Conservation (phyloP, 2,888 invertebrate species). For the Drosophila stalkeri region DNA sequence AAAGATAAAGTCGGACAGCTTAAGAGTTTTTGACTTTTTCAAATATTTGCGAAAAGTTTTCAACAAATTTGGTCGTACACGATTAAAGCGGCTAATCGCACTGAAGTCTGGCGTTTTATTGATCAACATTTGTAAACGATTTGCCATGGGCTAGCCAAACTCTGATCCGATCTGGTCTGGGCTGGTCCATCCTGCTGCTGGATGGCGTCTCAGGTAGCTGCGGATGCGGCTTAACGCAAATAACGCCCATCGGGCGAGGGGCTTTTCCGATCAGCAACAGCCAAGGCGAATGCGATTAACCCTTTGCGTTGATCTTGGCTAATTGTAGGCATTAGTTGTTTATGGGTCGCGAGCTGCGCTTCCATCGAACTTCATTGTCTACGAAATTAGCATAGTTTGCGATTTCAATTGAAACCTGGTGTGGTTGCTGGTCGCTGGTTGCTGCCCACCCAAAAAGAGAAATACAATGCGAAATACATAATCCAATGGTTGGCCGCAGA, state of each 20-base stretch:
- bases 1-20: constrained; percentile 63
- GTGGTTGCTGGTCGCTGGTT: constrained; percentile 20
- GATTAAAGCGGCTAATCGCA: constrained; percentile 84
- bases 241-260: constrained; percentile 61
- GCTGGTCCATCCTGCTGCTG: constrained; percentile 30
- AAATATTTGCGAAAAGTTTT: constrained; percentile 81
- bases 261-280: constrained; percentile 66
- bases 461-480: constrained; percentile 54
- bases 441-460: constrained; percentile 53
- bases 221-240: constrained; percentile 70
- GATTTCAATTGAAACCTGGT: constrained; percentile 60
- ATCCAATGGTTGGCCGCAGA: constrained; percentile 73
- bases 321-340: constrained; percentile 81
- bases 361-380: constrained; percentile 69
- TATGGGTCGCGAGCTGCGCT: constrained; percentile 70
- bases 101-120: constrained; percentile 78
- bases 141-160: constrained; percentile 45
- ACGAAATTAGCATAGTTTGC: constrained; percentile 68
- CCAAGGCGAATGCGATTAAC: constrained; percentile 77
- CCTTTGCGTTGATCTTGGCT: constrained; percentile 56
- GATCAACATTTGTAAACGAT: constrained; percentile 85
- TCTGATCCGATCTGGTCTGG: background rate
- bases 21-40: constrained; percentile 76
- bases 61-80: constrained; percentile 61
- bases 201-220: constrained; percentile 47